These are phyloP conservation scores for Sarcophilus harrisii DNA, from an alignment of 2,797 vertebrate genomes.

Conservation along the genomic window DNA sequence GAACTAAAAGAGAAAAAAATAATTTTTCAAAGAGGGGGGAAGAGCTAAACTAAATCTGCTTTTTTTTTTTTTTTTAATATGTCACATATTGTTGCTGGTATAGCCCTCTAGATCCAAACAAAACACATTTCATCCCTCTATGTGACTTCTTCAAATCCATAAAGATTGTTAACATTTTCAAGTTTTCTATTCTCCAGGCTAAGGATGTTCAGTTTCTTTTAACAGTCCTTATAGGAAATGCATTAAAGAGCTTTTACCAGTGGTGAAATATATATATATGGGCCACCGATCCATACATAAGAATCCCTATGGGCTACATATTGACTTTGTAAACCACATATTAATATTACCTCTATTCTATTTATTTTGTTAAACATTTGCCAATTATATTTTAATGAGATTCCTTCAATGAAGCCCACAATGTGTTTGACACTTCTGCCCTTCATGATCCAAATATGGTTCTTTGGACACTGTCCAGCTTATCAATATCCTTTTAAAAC, in stretches of 20 bases:
- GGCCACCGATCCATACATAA: not conserved
- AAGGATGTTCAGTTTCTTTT: not conserved
- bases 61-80: not conserved
- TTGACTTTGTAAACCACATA: not conserved
- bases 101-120: not conserved
- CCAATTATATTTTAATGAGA: not conserved
- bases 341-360: not conserved
- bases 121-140: not conserved
- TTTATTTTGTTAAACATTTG: conserved; percentile 1
- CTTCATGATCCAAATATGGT: not conserved
- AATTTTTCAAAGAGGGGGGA: not conserved
- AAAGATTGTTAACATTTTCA: not conserved
- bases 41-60: not conserved
- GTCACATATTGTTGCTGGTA: not conserved
- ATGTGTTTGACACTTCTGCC: not conserved
- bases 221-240: not conserved
- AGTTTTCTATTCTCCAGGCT: not conserved
- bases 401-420: not conserved
- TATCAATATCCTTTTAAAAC: not conserved
- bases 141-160: not conserved
- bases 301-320: not conserved
- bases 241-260: not conserved
- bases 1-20: not conserved
- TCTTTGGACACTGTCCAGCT: not conserved
- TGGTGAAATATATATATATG: not conserved